Percentiles rank a stretch among this genome's conserved stretches.
phyloP scores from a whole-genome alignment of 2,888 invertebrate genomes.

The Chaetogeoica ovagalla region DNA sequence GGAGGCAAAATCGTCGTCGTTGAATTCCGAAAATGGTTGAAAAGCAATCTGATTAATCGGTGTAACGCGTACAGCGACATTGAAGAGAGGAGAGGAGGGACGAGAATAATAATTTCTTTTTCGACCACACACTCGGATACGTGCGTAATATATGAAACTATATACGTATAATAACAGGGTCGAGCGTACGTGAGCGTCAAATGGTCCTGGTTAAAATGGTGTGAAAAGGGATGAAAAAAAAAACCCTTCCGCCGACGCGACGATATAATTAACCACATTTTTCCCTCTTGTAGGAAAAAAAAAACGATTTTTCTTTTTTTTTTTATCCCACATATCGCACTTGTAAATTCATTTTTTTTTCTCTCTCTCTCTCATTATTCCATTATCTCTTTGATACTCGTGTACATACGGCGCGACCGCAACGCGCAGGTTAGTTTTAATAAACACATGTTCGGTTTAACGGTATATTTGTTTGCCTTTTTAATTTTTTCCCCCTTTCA shows the following conservation, averaged over 20 bases:
- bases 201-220: conserved; percentile 29
- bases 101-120: background rate
- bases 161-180: conserved; percentile 2
- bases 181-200: background rate
- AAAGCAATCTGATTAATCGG: conserved; percentile 10
- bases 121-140: conserved; percentile 10
- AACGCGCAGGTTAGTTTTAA: conserved; percentile 23
- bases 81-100: too few species aligned
- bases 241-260: background rate
- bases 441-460: conserved; percentile 42
- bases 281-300: conserved; percentile 15
- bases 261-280: conserved; percentile 37
- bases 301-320: conserved; percentile 16
- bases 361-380: conserved; percentile 28
- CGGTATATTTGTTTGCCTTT: conserved; percentile 21
- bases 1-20: too few species aligned
- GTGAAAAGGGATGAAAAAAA: conserved; percentile 22
- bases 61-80: too few species aligned
- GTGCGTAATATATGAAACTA: too few species aligned
- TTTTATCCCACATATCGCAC: background rate
- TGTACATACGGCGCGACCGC: conserved; percentile 9
- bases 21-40: background rate
- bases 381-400: conserved; percentile 31
- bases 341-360: background rate
- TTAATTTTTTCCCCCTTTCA: background rate